A percentile compares a stretch with the other conserved stretches of the same genome.
Evolutionary conservation across 2,113 vertebrate genomes (phyloP).

Genomic region (Pterocles burchelli): DNA sequence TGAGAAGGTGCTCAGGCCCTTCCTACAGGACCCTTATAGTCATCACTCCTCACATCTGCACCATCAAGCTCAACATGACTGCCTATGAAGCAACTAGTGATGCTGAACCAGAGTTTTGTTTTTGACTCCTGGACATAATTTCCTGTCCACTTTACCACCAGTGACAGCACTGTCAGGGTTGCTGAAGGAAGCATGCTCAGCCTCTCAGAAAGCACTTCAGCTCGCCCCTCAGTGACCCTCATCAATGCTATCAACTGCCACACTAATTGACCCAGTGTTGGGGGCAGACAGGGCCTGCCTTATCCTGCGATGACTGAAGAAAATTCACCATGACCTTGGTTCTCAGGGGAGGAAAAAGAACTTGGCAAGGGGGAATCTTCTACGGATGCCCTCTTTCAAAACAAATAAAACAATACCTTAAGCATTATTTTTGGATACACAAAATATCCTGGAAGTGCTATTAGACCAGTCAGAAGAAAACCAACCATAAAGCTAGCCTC

Average conservation of each 20-base stretch:
- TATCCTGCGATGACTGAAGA: background rate
- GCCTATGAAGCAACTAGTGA: background rate
- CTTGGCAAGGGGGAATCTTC: background rate
- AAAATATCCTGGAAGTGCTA: background rate
- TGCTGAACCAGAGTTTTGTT: background rate
- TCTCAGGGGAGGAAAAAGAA: background rate
- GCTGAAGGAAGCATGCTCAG: background rate
- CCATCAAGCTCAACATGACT: background rate
- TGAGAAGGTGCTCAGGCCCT: background rate
- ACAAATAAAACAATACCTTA: background rate
- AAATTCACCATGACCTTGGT: background rate
- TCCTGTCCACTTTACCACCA: background rate
- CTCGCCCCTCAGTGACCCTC: background rate
- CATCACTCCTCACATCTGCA: background rate
- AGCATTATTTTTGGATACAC: background rate
- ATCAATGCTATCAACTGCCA: background rate
- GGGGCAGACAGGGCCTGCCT: background rate
- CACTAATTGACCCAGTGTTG: background rate
- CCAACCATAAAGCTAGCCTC: background rate
- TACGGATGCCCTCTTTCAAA: background rate
- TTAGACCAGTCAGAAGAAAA: slow-evolving; percentile 7
- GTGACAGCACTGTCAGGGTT: background rate
- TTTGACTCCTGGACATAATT: background rate
- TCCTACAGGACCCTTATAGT: background rate
- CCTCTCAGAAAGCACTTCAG: background rate